Evolutionary conservation across 1,140 invertebrate species (phyloP), one percentile per base, ranked within the genome.

Genomic region (Drosophila insularis): DNA sequence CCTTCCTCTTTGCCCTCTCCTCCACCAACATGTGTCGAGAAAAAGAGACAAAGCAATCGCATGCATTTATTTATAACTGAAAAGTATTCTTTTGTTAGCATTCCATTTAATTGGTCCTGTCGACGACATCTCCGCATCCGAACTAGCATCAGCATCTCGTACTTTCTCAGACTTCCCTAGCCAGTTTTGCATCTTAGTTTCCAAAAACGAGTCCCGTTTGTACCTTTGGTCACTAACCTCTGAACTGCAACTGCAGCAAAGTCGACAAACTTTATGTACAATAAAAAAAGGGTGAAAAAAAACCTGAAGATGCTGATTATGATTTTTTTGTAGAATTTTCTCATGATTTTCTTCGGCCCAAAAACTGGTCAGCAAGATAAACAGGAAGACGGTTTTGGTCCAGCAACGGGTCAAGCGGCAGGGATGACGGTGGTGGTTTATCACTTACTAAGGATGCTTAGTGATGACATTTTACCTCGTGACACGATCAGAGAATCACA

Each of bases 61-160:
- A 65, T 81, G 68, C 78, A 87, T 87, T 87, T 86, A 81, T 86
- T 86, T 76, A 75, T 69, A 70, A 80, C 64, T 58, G 60, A 68
- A 78, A 78, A 56, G 54, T 85, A 79, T 82, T 86, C 74, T 74
- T 66, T 82, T 79, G 73, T 79, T 79, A 64, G 82, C 68, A 89
- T 82, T 82, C 69, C 72, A 77, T 89, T 82, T 89, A 87, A 89
- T 87, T 87, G 84, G 82, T 82, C 71, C 82, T 86, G 79, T 82
- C 75, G 60, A 81, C 68, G 13, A 8, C 43, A 21, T 19, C 68
- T 69, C n/a, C 50, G 61, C 61, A 61, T 50, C 56, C 35, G 35
- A 3, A 37, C 13, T 37, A 19, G 50, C 50, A 46, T 53, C 54
- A 63, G 62, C 59, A 70, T 27, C 32, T 67, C 50, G 55, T 21